These are phyloP conservation scores for Ptychoptera contaminata DNA, from an alignment of 2,888 invertebrate genomes.

Conservation along the genomic window DNA sequence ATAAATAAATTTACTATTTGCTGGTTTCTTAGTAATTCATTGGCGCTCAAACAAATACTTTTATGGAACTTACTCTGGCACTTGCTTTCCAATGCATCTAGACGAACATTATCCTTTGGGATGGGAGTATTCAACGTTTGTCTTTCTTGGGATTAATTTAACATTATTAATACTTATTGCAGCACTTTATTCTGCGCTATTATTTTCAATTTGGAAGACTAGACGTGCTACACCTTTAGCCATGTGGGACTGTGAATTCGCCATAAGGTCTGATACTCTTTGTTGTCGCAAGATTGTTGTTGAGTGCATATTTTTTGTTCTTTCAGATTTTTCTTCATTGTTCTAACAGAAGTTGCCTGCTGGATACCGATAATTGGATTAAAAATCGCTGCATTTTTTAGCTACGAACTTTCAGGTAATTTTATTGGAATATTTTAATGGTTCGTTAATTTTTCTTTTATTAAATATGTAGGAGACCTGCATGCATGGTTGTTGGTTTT, in stretches of 20 bases:
- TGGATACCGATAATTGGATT: slow-evolving; percentile 52
- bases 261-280: slow-evolving; percentile 30
- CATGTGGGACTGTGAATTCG: slow-evolving; percentile 45
- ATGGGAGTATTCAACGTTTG: slow-evolving; percentile 55
- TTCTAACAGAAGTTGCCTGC: slow-evolving; percentile 50
- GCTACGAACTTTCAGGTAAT: slow-evolving; percentile 38
- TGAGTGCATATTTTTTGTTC: not conserved
- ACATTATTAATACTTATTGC: slow-evolving; percentile 40
- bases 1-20: slow-evolving; percentile 8
- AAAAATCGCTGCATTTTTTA: slow-evolving; percentile 42
- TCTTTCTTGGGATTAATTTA: slow-evolving; percentile 49
- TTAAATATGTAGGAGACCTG: slow-evolving; percentile 34
- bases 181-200: slow-evolving; percentile 42
- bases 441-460: slow-evolving; percentile 7
- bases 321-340: slow-evolving; percentile 47
- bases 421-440: not conserved
- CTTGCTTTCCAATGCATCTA: slow-evolving; percentile 55
- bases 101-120: slow-evolving; percentile 48
- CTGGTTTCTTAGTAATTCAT: slow-evolving; percentile 27
- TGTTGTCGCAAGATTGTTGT: not conserved
- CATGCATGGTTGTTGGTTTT: slow-evolving; percentile 52
- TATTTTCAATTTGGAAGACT: slow-evolving; percentile 45
- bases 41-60: slow-evolving; percentile 43
- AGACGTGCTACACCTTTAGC: slow-evolving; percentile 41
- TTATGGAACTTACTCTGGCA: slow-evolving; percentile 46